These are phyloP conservation scores for Epicauta chinensis DNA, from an alignment of 1,140 invertebrate genomes.

Conservation along the genomic window DNA sequence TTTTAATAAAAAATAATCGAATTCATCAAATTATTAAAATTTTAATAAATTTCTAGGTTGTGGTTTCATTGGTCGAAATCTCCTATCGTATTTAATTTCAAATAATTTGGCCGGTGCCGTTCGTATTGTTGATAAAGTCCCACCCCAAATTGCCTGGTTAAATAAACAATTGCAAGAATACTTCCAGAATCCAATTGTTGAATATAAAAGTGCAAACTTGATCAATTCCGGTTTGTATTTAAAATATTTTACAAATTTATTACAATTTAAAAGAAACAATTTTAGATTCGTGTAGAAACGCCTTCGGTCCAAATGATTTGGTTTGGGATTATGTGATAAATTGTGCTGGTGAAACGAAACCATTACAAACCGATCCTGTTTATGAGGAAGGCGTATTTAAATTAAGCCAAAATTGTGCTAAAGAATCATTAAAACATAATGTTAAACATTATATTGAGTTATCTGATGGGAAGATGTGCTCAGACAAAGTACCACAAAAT, in stretches of 20 bases:
- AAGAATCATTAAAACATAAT: conserved; percentile 61
- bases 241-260: not conserved
- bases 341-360: conserved; percentile 84
- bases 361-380: conserved; percentile 78
- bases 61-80: conserved; percentile 86
- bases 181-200: conserved; percentile 69
- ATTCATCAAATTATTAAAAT: conserved; percentile 8
- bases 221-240: conserved; percentile 71
- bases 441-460: conserved; percentile 75
- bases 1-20: not conserved
- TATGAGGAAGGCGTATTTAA: conserved; percentile 85
- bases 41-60: conserved; percentile 80
- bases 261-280: conserved; percentile 10
- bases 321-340: conserved; percentile 78
- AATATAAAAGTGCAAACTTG: conserved; percentile 86
- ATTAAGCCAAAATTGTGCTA: conserved; percentile 75
- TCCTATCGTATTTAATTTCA: conserved; percentile 72
- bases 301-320: conserved; percentile 54
- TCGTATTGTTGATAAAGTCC: conserved; percentile 85
- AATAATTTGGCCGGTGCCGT: conserved; percentile 71
- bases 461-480: conserved; percentile 74
- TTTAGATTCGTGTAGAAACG: conserved; percentile 69
- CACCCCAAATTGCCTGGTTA: conserved; percentile 85
- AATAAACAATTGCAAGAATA: conserved; percentile 64
- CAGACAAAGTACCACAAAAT: conserved; percentile 70